Base-by-base conservation (phyloP, 2,888 invertebrate species). In the Plagiodera versicolora region DNA sequence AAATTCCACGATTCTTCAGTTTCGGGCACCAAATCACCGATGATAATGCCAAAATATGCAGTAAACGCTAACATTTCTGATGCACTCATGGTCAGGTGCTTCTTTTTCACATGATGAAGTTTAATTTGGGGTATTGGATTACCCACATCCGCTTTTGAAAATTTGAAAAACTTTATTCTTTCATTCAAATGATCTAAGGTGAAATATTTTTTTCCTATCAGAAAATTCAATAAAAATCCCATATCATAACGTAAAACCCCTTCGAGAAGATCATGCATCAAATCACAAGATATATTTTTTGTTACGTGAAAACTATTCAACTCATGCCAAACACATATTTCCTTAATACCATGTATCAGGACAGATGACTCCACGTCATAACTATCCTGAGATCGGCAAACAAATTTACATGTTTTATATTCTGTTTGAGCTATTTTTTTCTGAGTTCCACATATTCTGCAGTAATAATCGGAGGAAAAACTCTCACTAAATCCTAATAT, bases 41-140 rank as follows among this genome's bases (percentile, higher is more conserved):
- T 39, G 17, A 61, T 30, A 10, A 64, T 18, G 16, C 58, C 46
- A 51, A 64, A 59, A 48, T 61, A 59, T 45, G 45, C 24, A 14
- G 28, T 24, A 20, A 64, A 14, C 8, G 60, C 14, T 11, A 60
- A 10, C 65, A 65, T 65, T 54, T 65, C 61, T 16, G 60, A 61
- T 28, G 65, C 62, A 39, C 44, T 30, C 44, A 58, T 58, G 6
- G 47, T 60, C 11, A 63, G 11, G n/a, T 18, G 19, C 5, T 50
- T 53, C 54, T 60, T 60, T 30, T 39, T 55, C 18, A 64, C 35
- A 9, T 62, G 60, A 46, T 47, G 52, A 11, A 11, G 52, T 49
- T 52, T 53, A 18, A 57, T 57, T 57, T 11, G 28, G 30, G 57
- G 57, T 14, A 48, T 56, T 2, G 51, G 18, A 46, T 52, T 61